Evolutionary conservation across 2,888 invertebrate species (phyloP).

Genomic region (Thecocarcelia acutangulata): DNA sequence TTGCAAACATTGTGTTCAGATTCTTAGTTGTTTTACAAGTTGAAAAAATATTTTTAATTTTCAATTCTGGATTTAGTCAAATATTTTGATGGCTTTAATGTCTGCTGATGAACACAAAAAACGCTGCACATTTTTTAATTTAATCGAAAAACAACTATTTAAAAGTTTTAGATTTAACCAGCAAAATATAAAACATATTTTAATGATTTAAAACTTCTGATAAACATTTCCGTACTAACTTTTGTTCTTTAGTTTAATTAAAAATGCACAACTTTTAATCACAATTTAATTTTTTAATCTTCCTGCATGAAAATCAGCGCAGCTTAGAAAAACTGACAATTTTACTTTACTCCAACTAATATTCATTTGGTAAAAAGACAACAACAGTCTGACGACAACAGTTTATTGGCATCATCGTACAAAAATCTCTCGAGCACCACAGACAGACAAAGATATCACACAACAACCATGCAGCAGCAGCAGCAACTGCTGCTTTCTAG

Average conservation of each 20-base stretch:
- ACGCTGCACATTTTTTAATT: too few species aligned
- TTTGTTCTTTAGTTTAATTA: slow-evolving; percentile 28
- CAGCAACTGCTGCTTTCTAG: slow-evolving; percentile 5
- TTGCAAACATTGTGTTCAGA: too few species aligned
- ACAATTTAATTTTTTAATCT: slow-evolving; percentile 17
- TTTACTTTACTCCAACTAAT: slow-evolving; percentile 40
- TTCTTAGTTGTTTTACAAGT: too few species aligned
- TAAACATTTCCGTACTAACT: too few species aligned
- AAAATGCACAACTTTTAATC: slow-evolving; percentile 35
- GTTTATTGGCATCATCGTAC: slow-evolving; percentile 55
- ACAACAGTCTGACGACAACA: slow-evolving; percentile 23
- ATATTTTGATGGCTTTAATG: too few species aligned
- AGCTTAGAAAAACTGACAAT: slow-evolving; percentile 40
- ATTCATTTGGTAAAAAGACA: slow-evolving; percentile 4
- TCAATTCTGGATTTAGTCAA: too few species aligned
- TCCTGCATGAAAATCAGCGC: slow-evolving; percentile 15
- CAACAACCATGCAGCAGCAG: background rate
- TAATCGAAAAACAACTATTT: too few species aligned
- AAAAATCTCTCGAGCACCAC: background rate
- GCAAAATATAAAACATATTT: too few species aligned
- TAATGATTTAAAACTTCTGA: too few species aligned
- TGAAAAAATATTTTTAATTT: too few species aligned
- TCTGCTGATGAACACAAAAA: too few species aligned
- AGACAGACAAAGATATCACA: background rate
- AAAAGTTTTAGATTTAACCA: too few species aligned